phyloP scores from a whole-genome alignment of 2,888 invertebrate species.

The Stenodema calcarata region DNA sequence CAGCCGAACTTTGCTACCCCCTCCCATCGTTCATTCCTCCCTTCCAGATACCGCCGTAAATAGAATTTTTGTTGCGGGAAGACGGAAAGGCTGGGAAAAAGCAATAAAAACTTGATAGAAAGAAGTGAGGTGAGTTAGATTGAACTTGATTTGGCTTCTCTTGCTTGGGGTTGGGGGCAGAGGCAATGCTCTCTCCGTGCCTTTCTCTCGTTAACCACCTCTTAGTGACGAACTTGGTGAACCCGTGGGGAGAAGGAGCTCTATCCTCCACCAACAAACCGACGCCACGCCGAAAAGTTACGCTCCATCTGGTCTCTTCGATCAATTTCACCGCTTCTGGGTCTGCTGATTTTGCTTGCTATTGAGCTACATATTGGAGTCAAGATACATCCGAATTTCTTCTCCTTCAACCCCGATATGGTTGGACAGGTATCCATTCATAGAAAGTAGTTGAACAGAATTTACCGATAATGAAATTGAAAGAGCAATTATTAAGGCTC shows the following conservation, averaged over 20 bases:
- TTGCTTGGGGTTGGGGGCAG: neutral
- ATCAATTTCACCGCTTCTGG: neutral
- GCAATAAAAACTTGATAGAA: slow-evolving; percentile 15
- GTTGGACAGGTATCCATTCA: no score
- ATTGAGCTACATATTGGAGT: no score
- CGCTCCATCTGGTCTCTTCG: neutral
- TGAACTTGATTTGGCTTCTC: slow-evolving; percentile 8
- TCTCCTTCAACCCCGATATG: no score
- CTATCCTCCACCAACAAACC: neutral
- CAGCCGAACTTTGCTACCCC: neutral
- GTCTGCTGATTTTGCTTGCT: no score
- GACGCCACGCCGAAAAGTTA: neutral
- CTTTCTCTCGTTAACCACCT: neutral
- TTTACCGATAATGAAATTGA: no score
- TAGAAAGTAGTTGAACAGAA: no score
- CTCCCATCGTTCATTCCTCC: neutral
- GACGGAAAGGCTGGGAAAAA: neutral
- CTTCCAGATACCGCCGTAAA: neutral
- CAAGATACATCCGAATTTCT: no score
- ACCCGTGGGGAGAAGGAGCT: neutral
- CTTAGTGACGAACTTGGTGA: neutral
- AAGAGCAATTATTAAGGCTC: no score
- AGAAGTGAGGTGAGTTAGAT: slow-evolving; percentile 16
- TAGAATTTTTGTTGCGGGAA: neutral
- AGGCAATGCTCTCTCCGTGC: neutral